A percentile compares a stretch with the other conserved stretches of the same genome.
Conservation (phyloP, 2,888 invertebrate genomes). For the Drosophila neotestacea region DNA sequence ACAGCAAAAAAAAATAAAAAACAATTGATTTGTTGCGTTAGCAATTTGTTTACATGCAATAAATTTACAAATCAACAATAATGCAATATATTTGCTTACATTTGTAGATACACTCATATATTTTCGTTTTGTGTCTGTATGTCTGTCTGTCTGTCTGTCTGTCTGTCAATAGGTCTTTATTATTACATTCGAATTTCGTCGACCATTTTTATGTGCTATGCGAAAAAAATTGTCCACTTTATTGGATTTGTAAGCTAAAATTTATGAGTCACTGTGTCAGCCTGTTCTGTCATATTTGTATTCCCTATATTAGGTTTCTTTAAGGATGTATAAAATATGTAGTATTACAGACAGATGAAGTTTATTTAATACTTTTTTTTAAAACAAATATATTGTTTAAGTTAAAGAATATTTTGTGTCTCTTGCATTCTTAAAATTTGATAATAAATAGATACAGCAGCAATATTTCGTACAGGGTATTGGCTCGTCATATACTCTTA, state of each 20-base stretch:
- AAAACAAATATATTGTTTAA: neutral
- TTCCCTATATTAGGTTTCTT: neutral
- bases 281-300: slow-evolving; percentile 31
- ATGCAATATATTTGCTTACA: slow-evolving; percentile 69
- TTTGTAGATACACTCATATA: slow-evolving; percentile 6
- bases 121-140: slow-evolving; percentile 23
- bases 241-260: slow-evolving; percentile 54
- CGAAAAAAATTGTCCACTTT: slow-evolving; percentile 48
- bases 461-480: slow-evolving; percentile 1
- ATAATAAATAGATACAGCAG: too few species aligned
- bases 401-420: too few species aligned
- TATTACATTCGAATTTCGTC: slow-evolving; percentile 58
- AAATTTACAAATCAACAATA: slow-evolving; percentile 78
- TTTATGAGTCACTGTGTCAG: slow-evolving; percentile 55
- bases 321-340: neutral
- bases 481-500: neutral
- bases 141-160: slow-evolving; percentile 1
- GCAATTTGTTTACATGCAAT: slow-evolving; percentile 79
- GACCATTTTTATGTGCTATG: slow-evolving; percentile 50
- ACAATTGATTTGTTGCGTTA: slow-evolving; percentile 70
- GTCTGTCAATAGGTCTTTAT: slow-evolving; percentile 42
- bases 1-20: slow-evolving; percentile 19
- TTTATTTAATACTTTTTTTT: neutral
- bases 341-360: neutral
- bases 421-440: too few species aligned